phyloP scores from a whole-genome alignment of 2,113 vertebrate species.

The Dromas ardeola region DNA sequence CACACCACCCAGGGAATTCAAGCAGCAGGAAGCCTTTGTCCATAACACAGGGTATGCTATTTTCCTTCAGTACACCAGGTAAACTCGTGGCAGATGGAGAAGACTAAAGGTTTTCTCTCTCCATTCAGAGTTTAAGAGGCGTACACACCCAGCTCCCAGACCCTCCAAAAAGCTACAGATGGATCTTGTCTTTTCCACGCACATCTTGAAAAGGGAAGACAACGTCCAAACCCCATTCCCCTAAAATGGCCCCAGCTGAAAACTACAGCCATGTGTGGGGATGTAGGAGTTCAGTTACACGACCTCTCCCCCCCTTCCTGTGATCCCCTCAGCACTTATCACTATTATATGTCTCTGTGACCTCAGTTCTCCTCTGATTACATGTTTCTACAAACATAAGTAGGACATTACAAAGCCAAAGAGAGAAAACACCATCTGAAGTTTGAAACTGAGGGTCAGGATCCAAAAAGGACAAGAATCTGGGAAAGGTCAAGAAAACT shows the following conservation, averaged over 20 bases:
- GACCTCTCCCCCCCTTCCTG: neutral
- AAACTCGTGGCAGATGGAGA: neutral
- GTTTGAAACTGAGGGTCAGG: neutral
- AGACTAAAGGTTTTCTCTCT: neutral
- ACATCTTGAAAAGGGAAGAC: neutral
- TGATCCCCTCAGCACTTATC: neutral
- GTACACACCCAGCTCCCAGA: neutral
- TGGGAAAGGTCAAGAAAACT: neutral
- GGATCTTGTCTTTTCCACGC: neutral
- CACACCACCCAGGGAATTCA: neutral
- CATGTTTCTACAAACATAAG: neutral
- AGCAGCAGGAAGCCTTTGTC: neutral
- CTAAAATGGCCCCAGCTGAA: neutral
- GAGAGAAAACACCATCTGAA: neutral
- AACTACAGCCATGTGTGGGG: neutral
- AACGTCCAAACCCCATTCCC: neutral
- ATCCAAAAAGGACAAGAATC: neutral
- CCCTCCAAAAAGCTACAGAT: neutral
- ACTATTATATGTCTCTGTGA: neutral
- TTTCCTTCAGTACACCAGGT: neutral
- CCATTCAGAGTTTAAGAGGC: neutral
- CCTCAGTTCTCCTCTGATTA: neutral
- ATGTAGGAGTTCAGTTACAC: neutral
- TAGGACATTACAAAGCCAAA: neutral
- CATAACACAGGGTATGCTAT: neutral